phyloP scores from a whole-genome alignment of 2,888 invertebrate genomes.

The Belgica antarctica region DNA sequence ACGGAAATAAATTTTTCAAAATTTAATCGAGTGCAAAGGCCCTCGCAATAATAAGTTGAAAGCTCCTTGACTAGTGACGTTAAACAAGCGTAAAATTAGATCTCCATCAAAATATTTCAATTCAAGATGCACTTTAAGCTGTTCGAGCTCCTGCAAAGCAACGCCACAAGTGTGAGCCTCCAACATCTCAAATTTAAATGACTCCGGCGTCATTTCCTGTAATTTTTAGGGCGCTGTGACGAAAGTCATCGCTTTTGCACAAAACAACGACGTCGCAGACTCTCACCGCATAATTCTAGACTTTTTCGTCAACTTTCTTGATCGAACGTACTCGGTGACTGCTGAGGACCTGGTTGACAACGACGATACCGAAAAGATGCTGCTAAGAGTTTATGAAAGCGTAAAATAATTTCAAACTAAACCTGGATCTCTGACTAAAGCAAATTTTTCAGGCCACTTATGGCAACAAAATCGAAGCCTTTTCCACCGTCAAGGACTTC shows the following conservation, averaged over 20 bases:
- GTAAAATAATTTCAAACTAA: background rate
- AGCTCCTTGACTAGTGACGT: no score
- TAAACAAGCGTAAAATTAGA: no score
- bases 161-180: background rate
- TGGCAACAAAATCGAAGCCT: background rate
- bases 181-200: background rate
- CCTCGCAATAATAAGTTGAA: no score
- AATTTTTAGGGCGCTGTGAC: background rate
- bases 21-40: no score
- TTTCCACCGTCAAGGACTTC: background rate
- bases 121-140: no score
- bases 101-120: no score
- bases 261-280: background rate
- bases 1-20: no score
- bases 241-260: background rate
- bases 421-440: background rate
- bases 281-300: background rate
- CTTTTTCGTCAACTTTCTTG: background rate
- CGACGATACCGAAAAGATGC: background rate
- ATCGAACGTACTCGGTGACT: background rate
- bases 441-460: background rate
- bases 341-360: background rate
- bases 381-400: background rate
- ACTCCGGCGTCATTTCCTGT: background rate
- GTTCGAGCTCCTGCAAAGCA: background rate